phyloP scores from a whole-genome alignment of 2,797 vertebrate genomes.

The Naso thynnoides region DNA sequence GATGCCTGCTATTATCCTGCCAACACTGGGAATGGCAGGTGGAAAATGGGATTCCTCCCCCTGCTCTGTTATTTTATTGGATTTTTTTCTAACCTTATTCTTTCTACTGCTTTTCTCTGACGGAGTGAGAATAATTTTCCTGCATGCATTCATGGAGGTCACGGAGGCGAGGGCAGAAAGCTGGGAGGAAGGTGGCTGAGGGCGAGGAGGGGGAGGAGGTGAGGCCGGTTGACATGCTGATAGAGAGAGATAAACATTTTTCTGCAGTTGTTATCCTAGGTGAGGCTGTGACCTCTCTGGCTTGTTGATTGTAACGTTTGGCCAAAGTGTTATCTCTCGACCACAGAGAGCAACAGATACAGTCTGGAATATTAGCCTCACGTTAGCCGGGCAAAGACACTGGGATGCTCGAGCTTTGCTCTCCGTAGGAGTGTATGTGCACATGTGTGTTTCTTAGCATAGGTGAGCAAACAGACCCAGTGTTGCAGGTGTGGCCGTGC shows the following conservation, averaged over 20 bases:
- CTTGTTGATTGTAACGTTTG: slow-evolving; percentile 68
- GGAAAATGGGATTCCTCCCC: slow-evolving; percentile 76
- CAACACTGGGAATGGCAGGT: slow-evolving; percentile 70
- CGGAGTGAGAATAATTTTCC: slow-evolving; percentile 53
- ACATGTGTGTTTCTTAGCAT: background rate
- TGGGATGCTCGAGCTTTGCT: slow-evolving; percentile 41
- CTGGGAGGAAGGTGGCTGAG: slow-evolving; percentile 36
- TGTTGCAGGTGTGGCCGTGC: slow-evolving; percentile 24
- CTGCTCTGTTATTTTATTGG: slow-evolving; percentile 62
- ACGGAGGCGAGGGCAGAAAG: slow-evolving; percentile 24
- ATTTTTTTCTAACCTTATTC: slow-evolving; percentile 35
- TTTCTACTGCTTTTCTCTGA: slow-evolving; percentile 42
- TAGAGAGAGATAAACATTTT: slow-evolving; percentile 70
- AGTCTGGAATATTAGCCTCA: slow-evolving; percentile 63
- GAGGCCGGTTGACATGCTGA: slow-evolving; percentile 69
- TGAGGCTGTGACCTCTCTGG: slow-evolving; percentile 72
- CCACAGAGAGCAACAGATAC: slow-evolving; percentile 63
- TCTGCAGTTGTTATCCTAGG: slow-evolving; percentile 65
- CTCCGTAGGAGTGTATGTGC: slow-evolving; percentile 17
- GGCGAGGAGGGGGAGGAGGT: slow-evolving; percentile 47
- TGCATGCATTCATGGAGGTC: slow-evolving; percentile 53
- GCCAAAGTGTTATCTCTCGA: slow-evolving; percentile 65
- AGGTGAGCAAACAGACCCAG: slow-evolving; percentile 20
- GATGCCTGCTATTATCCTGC: slow-evolving; percentile 73
- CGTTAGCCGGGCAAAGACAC: slow-evolving; percentile 48